phyloP scores from a whole-genome alignment of 2,888 invertebrate species.

The Cataglyphis livida region DNA sequence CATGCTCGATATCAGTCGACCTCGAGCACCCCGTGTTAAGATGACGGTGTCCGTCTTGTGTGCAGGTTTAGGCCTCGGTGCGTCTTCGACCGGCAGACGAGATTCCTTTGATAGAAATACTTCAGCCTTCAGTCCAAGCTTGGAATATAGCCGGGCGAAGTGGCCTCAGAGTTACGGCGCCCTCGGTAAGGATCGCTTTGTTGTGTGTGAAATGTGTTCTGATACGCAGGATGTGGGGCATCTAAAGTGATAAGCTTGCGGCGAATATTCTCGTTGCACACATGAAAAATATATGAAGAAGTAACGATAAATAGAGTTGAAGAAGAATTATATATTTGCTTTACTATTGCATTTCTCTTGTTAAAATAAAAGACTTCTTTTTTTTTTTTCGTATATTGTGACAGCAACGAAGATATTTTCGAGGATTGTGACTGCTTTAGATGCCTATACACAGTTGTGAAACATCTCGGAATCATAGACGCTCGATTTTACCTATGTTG shows the following conservation, averaged over 20 bases:
- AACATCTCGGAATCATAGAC: conserved; percentile 33
- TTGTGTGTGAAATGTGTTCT: conserved; percentile 40
- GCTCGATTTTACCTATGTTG: conserved; percentile 40
- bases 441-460: conserved; percentile 22
- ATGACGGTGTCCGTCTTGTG: conserved; percentile 68
- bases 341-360: not conserved
- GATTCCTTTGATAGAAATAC: conserved; percentile 93
- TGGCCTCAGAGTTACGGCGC: conserved; percentile 88
- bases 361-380: not conserved
- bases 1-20: conserved; percentile 41
- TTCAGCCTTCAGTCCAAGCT: conserved; percentile 91
- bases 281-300: not conserved
- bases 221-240: conserved; percentile 32
- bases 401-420: not conserved
- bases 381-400: not conserved
- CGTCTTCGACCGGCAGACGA: conserved; percentile 90
- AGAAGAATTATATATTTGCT: not conserved
- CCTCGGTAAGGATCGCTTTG: conserved; percentile 84
- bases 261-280: not conserved
- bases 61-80: conserved; percentile 86
- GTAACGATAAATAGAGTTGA: not conserved
- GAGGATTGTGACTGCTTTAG: not conserved
- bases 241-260: not conserved
- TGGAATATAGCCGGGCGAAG: conserved; percentile 89
- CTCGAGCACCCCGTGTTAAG: conserved; percentile 53